Evolutionary conservation across 2,797 vertebrate genomes (phyloP), one percentile per base, ranked within the genome.

Genomic region (Borostomias antarcticus): DNA sequence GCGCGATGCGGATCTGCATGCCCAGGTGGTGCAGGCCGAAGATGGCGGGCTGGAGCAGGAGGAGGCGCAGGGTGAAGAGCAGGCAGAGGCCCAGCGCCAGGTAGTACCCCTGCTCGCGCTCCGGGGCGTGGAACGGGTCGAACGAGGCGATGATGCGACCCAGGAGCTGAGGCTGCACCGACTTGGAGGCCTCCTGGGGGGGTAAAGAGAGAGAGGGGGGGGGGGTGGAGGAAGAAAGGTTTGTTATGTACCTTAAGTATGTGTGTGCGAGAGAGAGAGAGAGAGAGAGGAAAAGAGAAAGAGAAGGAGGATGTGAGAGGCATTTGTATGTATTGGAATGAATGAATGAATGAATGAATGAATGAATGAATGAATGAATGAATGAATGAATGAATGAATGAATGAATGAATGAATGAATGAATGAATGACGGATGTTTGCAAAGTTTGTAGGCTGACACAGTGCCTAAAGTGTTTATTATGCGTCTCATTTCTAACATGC

Each of bases 1-100:
- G 91, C 37, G 98, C 96, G 66, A 99, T 98, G 72, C 98, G 95
- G 82, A 99, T 98, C 89, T 99, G 95, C 97, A 99, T 99, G 83
- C 98, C 97, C 74, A 99, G 93, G 79, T 93, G 96, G 77, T 99
- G 97, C 75, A 99, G 92, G 29, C 96, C 98, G 53, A 98, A 99
- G 86, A 99, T 87, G 81, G 96, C 95, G 0, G 97, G 97, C 74
- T 99, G 98, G 60, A 98, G 82, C 30, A 99, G 90, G 10, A 99
- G 89, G 8, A 93, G 95, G 76, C 98, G 94, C 43, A 93, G 90
- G 0, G 93, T 82, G 74, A 99, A 98, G 57, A 98, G 95, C 32
- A 98, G 91, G 66, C 94, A 95, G 11, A 99, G 92, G 9, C 98
- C 98, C 72, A 96, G 85, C 37, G 87, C 96, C 70, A 98, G 79